Conservation (phyloP, 2,797 vertebrate genomes). For the Xenops minutus region DNA sequence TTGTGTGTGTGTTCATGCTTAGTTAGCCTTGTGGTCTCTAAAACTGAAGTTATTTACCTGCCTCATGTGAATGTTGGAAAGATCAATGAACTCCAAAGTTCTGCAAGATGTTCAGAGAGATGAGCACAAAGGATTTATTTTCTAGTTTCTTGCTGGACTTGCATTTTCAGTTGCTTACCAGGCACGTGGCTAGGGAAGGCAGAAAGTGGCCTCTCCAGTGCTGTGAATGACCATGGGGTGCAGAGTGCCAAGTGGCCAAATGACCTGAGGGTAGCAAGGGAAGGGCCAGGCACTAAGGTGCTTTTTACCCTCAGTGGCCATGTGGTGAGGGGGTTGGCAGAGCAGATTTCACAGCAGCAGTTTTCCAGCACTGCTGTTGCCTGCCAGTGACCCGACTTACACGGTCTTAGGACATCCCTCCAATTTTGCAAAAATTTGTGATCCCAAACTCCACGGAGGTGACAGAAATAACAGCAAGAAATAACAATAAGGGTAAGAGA, state of each 20-base stretch:
- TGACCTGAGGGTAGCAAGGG: neutral
- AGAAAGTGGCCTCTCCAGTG: neutral
- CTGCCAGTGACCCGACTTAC: neutral
- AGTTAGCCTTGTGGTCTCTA: neutral
- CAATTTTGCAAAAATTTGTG: neutral
- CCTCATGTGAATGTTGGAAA: neutral
- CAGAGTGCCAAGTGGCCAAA: neutral
- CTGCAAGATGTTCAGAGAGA: neutral
- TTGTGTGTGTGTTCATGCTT: neutral
- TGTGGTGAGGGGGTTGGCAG: neutral
- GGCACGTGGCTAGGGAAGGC: neutral
- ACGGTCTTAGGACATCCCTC: neutral
- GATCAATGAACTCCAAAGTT: neutral
- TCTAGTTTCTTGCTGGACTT: neutral
- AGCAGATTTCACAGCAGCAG: neutral
- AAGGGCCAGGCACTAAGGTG: neutral
- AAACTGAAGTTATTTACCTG: neutral
- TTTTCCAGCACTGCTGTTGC: neutral
- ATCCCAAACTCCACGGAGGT: neutral
- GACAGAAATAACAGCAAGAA: neutral
- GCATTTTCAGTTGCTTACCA: neutral
- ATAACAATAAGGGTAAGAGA: neutral
- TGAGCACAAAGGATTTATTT: neutral
- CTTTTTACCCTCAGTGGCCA: rapidly evolving
- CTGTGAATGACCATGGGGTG: rapidly evolving